Evolutionary conservation across 1,140 invertebrate species (phyloP).

Genomic region (Ladona fulva): DNA sequence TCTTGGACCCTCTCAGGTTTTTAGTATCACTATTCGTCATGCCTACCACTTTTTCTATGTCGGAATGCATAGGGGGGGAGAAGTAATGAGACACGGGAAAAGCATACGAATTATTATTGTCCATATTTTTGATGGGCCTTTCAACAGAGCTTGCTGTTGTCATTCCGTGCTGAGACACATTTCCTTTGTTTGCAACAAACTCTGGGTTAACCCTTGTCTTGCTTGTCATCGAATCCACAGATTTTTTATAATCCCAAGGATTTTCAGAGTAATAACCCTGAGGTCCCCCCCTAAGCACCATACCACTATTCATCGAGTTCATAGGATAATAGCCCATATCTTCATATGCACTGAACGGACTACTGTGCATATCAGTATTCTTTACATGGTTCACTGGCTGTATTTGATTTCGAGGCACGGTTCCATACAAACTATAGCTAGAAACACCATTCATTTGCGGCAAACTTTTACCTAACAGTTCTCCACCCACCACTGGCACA

Average conservation of each 20-base stretch:
- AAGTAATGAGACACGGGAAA: not conserved
- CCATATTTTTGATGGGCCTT: not conserved
- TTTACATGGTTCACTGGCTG: not conserved
- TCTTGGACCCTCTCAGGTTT: conserved; percentile 37
- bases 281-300: not conserved
- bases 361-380: not conserved
- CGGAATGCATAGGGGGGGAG: not conserved
- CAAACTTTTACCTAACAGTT: too few species aligned
- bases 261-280: not conserved
- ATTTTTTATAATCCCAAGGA: not conserved
- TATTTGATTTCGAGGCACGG: conserved; percentile 13
- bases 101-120: not conserved
- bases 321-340: not conserved
- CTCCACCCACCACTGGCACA: too few species aligned
- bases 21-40: not conserved
- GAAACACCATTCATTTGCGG: conserved; percentile 16
- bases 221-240: not conserved
- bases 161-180: not conserved
- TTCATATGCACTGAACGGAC: not conserved
- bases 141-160: not conserved
- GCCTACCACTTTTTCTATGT: not conserved
- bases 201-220: not conserved
- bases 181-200: not conserved
- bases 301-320: not conserved
- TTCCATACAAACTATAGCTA: conserved; percentile 17